Conservation (phyloP, 2,888 invertebrate genomes). For the Pseudanteris insignis region DNA sequence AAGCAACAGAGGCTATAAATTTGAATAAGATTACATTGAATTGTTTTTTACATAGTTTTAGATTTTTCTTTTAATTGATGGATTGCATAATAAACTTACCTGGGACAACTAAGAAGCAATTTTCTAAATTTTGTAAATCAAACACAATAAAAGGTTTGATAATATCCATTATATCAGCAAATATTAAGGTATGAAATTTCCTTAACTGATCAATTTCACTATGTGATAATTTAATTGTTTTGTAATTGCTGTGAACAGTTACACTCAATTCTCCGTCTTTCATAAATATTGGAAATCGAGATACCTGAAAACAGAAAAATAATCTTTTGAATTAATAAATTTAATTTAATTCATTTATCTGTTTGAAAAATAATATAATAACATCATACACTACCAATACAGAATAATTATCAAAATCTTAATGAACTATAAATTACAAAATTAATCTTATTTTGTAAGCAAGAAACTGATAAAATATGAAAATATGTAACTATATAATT, state of each 20-base stretch:
- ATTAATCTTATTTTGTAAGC: too few relatives aligned
- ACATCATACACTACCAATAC: too few relatives aligned
- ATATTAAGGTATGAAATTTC: conserved; percentile 80
- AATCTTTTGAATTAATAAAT: not conserved
- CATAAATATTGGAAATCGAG: conserved; percentile 78
- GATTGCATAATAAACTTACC: too few relatives aligned
- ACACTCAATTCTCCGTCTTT: conserved; percentile 72
- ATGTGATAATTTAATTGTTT: conserved; percentile 65
- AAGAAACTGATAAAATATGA: too few relatives aligned
- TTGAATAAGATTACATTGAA: too few relatives aligned
- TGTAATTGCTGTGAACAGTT: conserved; percentile 68
- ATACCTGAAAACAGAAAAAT: conserved; percentile 55
- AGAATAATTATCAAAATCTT: too few relatives aligned
- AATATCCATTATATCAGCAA: conserved; percentile 74
- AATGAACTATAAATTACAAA: too few relatives aligned
- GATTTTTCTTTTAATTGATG: too few relatives aligned
- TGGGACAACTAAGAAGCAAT: conserved; percentile 65
- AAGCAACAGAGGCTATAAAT: too few relatives aligned
- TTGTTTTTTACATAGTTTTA: too few relatives aligned
- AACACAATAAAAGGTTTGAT: conserved; percentile 73
- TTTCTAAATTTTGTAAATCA: conserved; percentile 70
- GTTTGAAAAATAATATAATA: too few relatives aligned
- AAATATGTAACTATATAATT: too few relatives aligned
- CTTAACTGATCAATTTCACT: conserved; percentile 69
- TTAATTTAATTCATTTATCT: not conserved